Evolutionary conservation across 2,888 invertebrate genomes (phyloP).

Genomic region (Ophion costatus): DNA sequence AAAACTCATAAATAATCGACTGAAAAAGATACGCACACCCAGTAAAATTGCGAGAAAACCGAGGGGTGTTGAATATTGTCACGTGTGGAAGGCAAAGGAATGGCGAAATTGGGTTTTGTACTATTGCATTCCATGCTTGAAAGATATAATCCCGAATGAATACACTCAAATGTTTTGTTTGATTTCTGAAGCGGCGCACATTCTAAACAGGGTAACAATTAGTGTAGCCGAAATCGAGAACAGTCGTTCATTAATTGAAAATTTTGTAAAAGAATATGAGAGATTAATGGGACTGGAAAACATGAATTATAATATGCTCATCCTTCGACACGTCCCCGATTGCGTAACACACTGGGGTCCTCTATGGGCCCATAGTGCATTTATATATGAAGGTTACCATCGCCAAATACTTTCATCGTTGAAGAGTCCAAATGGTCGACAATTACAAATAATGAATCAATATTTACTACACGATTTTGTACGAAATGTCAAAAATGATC

Average conservation of each 20-base stretch:
- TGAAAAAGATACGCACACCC: conserved; percentile 42
- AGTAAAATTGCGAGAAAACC: conserved; percentile 27
- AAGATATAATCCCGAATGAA: conserved; percentile 3
- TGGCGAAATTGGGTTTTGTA: conserved; percentile 33
- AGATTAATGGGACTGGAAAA: conserved; percentile 5
- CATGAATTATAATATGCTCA: conserved; percentile 10
- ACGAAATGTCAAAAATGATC: neutral
- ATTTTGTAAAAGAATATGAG: conserved; percentile 3
- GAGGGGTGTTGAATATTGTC: conserved; percentile 13
- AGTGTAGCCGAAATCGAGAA: neutral
- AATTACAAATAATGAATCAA: conserved; percentile 15
- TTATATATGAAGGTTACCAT: conserved; percentile 26
- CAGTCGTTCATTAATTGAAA: neutral
- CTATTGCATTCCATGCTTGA: conserved; percentile 17
- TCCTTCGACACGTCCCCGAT: conserved; percentile 8
- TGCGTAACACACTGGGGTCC: conserved; percentile 25
- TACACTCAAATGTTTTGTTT: conserved; percentile 5
- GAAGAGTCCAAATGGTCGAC: conserved; percentile 4
- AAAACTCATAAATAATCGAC: conserved; percentile 10
- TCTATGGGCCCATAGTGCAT: conserved; percentile 37
- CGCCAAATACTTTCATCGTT: conserved; percentile 16
- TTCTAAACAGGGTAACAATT: neutral
- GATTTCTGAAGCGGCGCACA: too few relatives aligned
- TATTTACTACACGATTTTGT: conserved; percentile 15
- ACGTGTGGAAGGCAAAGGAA: conserved; percentile 10